Conservation (phyloP, 1,140 invertebrate species). For the Tachypleus tridentatus region DNA sequence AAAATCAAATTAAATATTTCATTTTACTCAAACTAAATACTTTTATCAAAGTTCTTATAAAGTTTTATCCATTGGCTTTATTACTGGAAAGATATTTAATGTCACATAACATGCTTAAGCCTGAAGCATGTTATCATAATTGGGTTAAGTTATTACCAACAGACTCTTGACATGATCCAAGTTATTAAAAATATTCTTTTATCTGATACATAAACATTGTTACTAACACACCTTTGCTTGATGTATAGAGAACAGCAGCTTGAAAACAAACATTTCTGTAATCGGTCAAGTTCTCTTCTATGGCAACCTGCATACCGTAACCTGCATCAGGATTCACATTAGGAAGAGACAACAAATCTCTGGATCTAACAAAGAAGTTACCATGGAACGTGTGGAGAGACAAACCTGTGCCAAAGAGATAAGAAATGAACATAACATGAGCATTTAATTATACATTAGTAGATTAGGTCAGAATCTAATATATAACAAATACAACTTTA, state of each 20-base stretch:
- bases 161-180: too few species aligned
- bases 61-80: too few species aligned
- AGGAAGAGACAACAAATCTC: conserved; percentile 87
- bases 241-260: conserved; percentile 93
- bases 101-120: too few species aligned
- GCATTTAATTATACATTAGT: background rate
- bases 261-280: conserved; percentile 89
- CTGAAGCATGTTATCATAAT: too few species aligned
- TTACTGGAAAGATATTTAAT: too few species aligned
- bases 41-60: too few species aligned
- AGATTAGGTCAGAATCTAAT: too few species aligned
- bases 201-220: conserved; percentile 6
- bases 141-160: too few species aligned
- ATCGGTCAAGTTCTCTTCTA: conserved; percentile 82
- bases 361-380: conserved; percentile 97
- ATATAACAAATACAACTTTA: too few species aligned
- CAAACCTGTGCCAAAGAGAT: conserved; percentile 41
- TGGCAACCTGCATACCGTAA: conserved; percentile 93
- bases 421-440: conserved; percentile 12
- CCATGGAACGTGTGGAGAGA: conserved; percentile 97
- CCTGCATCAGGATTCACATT: conserved; percentile 97
- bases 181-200: too few species aligned
- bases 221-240: conserved; percentile 66
- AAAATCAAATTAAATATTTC: too few species aligned
- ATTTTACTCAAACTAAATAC: too few species aligned